Evolutionary conservation across 2,113 vertebrate genomes (phyloP), one percentile per base, ranked within the genome.

Genomic region (Uropsilus gracilis): DNA sequence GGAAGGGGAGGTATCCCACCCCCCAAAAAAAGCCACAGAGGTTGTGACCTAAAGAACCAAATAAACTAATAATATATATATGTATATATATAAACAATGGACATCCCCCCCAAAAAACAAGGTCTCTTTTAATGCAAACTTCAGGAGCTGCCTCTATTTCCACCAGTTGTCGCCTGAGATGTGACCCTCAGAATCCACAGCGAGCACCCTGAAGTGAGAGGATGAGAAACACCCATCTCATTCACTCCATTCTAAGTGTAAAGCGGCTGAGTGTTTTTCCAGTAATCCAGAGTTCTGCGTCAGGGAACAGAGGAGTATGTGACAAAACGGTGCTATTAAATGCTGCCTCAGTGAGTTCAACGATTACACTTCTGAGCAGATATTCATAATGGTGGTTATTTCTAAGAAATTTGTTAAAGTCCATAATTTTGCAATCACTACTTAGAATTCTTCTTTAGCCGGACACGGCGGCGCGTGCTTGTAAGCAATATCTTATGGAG

Each of bases 381-480:
- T 90, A 91, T 81, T 76, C 80, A 64, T n/a, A 86, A 86, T 12
- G n/a, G 11, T n/a, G 34, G 14, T 87, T 39, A 28, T 80, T 86
- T 91, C 88, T 81, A 86, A 93, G 32, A 48, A 71, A 64, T 76
- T 53, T 90, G 76, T 66, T 18, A 46, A 28, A 66, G 85, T n/a
- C 37, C 71, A 73, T 18, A 61, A 46, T 28, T 73, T 86, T 91
- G 39, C 5, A 34, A 22, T 91, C 20, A 85, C 44, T 82, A 85
- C 46, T 94, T 86, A 68, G 72, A 78, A 77, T 59, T 4, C 53
- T 48, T 85, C 59, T 73, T 82, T 95, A 72, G 30, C 57, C n/a
- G n/a, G n/a, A n/a, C n/a, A n/a, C n/a, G n/a, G n/a, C n/a, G n/a
- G n/a, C n/a, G n/a, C n/a, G n/a, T n/a, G n/a, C n/a, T n/a, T n/a